A percentile compares a stretch with the other conserved stretches of the same genome.
Evolutionary conservation across 1,140 invertebrate genomes (phyloP).

Genomic region (Danaus plexippus): DNA sequence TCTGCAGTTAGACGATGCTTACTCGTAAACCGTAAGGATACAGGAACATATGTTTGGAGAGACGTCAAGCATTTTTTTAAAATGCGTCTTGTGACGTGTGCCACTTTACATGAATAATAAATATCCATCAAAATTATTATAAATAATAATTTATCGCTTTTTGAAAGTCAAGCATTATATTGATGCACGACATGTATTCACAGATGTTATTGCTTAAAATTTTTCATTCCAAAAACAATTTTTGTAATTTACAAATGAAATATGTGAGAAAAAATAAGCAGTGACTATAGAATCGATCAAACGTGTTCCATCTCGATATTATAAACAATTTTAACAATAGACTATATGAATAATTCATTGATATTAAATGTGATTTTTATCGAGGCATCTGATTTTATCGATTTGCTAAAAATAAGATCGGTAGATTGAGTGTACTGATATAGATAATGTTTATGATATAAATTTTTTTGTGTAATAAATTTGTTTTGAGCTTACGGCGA

Average conservation of each 20-base stretch:
- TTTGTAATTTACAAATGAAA: slow-evolving; percentile 5
- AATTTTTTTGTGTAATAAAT: slow-evolving; percentile 7
- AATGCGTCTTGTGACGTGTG: slow-evolving; percentile 17
- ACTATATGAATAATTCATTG: slow-evolving; percentile 20
- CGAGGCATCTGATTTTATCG: slow-evolving; percentile 8
- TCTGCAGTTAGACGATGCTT: too few species aligned
- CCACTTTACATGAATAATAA: slow-evolving; percentile 16
- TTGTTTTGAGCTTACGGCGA: slow-evolving; percentile 3
- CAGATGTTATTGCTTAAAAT: too few species aligned
- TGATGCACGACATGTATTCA: too few species aligned
- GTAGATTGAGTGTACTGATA: slow-evolving; percentile 8
- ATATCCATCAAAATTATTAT: slow-evolving; percentile 16
- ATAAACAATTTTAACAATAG: slow-evolving; percentile 6
- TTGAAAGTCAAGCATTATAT: too few species aligned
- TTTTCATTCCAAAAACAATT: background rate
- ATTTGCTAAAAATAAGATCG: slow-evolving; percentile 14
- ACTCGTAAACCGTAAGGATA: too few species aligned
- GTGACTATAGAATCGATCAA: slow-evolving; percentile 12
- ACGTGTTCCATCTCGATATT: slow-evolving; percentile 7
- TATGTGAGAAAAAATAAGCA: background rate
- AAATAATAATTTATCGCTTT: background rate
- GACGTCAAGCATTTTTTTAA: slow-evolving; percentile 12
- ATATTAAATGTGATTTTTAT: slow-evolving; percentile 13
- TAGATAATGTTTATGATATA: background rate
- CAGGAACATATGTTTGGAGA: background rate